A percentile compares a stretch with the other conserved stretches of the same genome.
Conservation (phyloP, 2,797 vertebrate species). For the Hirundo rustica region DNA sequence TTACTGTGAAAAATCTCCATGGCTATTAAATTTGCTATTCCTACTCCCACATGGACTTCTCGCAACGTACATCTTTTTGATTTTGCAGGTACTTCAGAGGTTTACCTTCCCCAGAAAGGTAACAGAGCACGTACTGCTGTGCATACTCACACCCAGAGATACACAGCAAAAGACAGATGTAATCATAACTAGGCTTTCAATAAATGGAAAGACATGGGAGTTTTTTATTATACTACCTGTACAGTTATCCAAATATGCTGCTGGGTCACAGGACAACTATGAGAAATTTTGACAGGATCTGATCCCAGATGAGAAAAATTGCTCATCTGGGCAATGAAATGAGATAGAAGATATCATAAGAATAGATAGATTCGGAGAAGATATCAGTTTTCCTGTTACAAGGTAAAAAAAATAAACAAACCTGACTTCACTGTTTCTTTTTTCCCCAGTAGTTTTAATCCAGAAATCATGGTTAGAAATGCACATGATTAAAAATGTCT, state of each 20-base stretch:
- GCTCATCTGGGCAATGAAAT: background rate
- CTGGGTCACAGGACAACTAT: background rate
- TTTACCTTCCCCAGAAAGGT: background rate
- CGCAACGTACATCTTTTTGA: background rate
- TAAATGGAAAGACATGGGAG: background rate
- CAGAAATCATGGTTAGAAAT: background rate
- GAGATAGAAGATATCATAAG: too few relatives aligned
- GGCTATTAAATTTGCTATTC: background rate
- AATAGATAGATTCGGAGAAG: background rate
- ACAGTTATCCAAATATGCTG: background rate
- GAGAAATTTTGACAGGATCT: background rate
- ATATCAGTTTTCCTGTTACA: background rate
- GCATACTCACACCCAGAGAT: background rate
- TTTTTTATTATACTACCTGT: background rate
- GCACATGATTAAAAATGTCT: background rate
- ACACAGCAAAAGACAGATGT: background rate
- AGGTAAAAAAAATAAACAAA: background rate
- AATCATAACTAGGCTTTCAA: background rate
- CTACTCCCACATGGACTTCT: background rate
- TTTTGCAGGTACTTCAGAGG: background rate
- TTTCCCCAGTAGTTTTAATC: background rate
- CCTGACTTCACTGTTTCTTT: background rate
- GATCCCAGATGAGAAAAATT: background rate
- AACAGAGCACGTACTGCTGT: background rate
- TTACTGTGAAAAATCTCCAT: conserved; percentile 29